Evolutionary conservation across 1,140 invertebrate genomes (phyloP), one percentile per base, ranked within the genome.

Genomic region (Brachionus manjavacas): DNA sequence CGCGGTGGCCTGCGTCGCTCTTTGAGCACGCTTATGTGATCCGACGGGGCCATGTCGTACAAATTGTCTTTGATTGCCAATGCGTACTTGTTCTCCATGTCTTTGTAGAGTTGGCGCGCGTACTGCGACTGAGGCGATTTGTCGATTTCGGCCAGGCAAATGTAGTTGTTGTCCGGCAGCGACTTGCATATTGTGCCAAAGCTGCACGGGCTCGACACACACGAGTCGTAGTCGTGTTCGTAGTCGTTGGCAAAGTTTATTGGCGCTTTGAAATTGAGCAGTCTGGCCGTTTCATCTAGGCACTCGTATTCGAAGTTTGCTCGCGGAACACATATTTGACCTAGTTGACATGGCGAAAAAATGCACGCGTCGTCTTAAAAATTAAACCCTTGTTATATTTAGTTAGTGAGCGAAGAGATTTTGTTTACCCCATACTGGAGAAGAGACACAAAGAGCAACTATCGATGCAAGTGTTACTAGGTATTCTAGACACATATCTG

Each of bases 141-240:
- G n/a, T 81, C 79, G 6, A 81, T 16, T 60, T 81, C 79, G 11
- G 35, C 35, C 20, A 68, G 8, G 28, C 79, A 81, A 60, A 81
- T 79, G 28, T 28, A 81, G 35, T 46, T 60, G 25, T 81, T 25
- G 31, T 39, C 55, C n/a, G 31, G 31, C 11, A 81, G 16, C n/a
- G 23, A 60, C 60, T 46, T 60, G 28, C 79, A 81, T 60, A 81
- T n/a, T n/a, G 46, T 81, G 16, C 79, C 79, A 43, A 81, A 81
- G 9, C 6, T 9, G 41, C 79, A 81, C 41, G 79, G 79, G 49
- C 49, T 60, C n/a, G 52, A 64, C 3, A 81, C 2, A n/a, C 79
- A 81, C 4, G 79, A 11, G 28, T 81, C 79, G 11, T 72, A 31
- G 31, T 35, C 35, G 68, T 72, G 68, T 2, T 39, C 68, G 16